Percentiles rank a stretch among this genome's conserved stretches.
phyloP scores from a whole-genome alignment of 2,113 vertebrate genomes.

The Rattus rattus region DNA sequence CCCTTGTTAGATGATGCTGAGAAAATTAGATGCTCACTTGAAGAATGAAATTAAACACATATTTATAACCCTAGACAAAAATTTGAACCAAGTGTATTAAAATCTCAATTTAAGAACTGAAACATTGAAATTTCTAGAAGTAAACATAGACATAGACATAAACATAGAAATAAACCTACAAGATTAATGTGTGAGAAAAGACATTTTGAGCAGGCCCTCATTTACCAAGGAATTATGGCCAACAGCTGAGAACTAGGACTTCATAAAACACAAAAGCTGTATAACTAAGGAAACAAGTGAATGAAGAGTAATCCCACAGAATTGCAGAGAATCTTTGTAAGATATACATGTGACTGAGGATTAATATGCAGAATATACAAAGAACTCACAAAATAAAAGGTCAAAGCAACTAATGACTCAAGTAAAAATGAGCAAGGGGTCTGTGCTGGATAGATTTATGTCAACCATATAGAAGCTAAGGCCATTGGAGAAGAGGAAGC shows the following conservation, averaged over 20 bases:
- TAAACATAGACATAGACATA: not conserved
- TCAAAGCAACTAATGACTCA: not conserved
- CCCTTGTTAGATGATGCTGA: not conserved
- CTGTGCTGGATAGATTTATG: not conserved
- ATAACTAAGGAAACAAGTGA: not conserved
- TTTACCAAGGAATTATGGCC: not conserved
- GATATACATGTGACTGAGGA: not conserved
- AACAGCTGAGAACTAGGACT: not conserved
- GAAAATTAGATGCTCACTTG: not conserved
- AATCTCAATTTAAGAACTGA: not conserved
- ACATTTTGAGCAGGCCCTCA: not conserved
- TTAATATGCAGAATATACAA: not conserved
- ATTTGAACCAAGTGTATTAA: not conserved
- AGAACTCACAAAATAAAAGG: not conserved
- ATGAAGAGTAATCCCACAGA: not conserved
- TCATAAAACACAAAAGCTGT: not conserved
- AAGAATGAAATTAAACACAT: not conserved
- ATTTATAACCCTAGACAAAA: not conserved
- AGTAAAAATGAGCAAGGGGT: not conserved
- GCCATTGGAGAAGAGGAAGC: not conserved
- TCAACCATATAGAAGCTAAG: not conserved
- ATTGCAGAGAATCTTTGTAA: not conserved
- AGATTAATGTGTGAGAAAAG: not conserved
- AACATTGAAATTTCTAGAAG: not conserved
- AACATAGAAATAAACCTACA: not conserved